Evolutionary conservation across 1,140 invertebrate species (phyloP).

Genomic region (Zeugodacus cucurbitae): DNA sequence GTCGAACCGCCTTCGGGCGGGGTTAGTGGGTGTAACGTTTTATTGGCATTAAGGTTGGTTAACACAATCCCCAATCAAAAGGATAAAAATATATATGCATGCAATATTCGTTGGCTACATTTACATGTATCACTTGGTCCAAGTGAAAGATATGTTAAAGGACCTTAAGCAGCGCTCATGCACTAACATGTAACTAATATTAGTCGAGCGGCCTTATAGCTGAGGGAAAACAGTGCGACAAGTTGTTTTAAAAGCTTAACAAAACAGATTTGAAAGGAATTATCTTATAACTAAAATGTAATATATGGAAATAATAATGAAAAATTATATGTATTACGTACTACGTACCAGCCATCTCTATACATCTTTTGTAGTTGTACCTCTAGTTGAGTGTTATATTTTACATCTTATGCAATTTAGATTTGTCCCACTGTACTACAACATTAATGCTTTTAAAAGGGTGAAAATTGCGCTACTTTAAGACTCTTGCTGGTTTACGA

Average conservation of each 20-base stretch:
- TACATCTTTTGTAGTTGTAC: background rate
- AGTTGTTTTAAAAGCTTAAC: background rate
- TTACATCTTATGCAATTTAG: too few relatives aligned
- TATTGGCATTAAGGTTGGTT: constrained; percentile 62
- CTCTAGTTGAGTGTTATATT: too few relatives aligned
- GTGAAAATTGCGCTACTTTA: constrained; percentile 62
- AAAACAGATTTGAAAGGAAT: too few relatives aligned
- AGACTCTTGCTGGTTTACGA: constrained; percentile 3
- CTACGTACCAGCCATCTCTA: too few relatives aligned
- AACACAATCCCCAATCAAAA: background rate
- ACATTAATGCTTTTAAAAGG: constrained; percentile 49
- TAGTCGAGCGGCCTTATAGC: background rate
- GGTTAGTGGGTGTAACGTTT: constrained; percentile 53
- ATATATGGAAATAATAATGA: background rate
- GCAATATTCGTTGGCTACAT: background rate
- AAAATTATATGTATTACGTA: too few relatives aligned
- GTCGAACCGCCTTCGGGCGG: constrained; percentile 2
- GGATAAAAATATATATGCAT: constrained; percentile 4
- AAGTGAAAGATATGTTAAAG: background rate
- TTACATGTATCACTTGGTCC: background rate
- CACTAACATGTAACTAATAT: background rate
- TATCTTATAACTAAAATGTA: background rate
- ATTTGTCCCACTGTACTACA: background rate
- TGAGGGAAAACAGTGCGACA: background rate
- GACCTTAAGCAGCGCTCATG: background rate